Base-by-base conservation (phyloP, 1,140 invertebrate genomes). In the Zelostemma sp. region DNA sequence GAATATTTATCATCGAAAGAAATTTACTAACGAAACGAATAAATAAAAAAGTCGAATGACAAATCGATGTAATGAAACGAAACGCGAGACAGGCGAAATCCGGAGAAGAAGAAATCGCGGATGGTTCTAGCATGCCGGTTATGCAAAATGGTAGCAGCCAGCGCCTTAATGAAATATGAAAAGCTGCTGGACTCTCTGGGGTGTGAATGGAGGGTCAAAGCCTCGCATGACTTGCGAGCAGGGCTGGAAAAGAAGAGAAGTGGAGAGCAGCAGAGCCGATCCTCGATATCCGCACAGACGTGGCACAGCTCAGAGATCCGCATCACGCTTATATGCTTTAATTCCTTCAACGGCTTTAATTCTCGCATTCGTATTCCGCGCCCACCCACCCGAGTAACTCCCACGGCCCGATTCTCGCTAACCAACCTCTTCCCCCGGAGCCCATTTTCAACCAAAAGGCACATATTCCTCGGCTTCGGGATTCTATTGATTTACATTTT, bases 321-420 rank as follows among this genome's bases (percentile, higher is more conserved):
- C 74, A 68, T 72, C 75, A 82, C 65, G 68, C 79, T 81, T 78
- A 81, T 85, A 82, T 76, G 77, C 82, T 84, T 85, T 84, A 84
- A 84, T 85, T 85, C 82, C 81, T 85, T 85, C 83, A 81, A 80
- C 79, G 78, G 80, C 74, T 84, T 84, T 84, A 84, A 85, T 85
- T 85, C 82, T 83, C 81, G 81, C 84, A 84, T 84, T 83, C 83
- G 80, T 83, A 84, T 82, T 82, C 77, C 72, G 70, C 71, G 55
- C 51, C 66, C 68, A 60, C 68, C 65, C 66, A 46, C 73, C 57
- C 58, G 60, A 68, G 41, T 56, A 49, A 62, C 49, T 62, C 65
- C 50, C 57, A 60, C 72, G 46, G 38, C 57, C 50, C 51, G 71
- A 56, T 69, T 66, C 58, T 68, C 57, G 47, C 68, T 43, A 33